Evolutionary conservation across 2,888 invertebrate genomes (phyloP).

Genomic region (Drosophila nigricruria): DNA sequence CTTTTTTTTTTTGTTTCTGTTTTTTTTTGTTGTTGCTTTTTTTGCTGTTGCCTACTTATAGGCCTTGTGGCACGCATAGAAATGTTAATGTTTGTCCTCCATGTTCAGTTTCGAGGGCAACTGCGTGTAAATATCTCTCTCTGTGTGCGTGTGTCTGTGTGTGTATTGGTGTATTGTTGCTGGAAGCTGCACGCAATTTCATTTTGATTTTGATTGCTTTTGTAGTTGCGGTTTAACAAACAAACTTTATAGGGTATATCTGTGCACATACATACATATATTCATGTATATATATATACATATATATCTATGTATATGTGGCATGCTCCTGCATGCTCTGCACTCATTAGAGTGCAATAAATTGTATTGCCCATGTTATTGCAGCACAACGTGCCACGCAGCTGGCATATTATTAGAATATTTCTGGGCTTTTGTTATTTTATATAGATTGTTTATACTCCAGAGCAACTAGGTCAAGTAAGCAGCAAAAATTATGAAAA

Average conservation of each 20-base stretch:
- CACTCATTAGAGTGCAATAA: slow-evolving; percentile 34
- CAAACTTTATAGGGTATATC: slow-evolving; percentile 7
- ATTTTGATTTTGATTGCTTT: slow-evolving; percentile 66
- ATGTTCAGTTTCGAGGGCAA: slow-evolving; percentile 59
- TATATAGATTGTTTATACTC: not conserved
- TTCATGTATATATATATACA: slow-evolving; percentile 3
- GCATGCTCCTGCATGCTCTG: slow-evolving; percentile 21
- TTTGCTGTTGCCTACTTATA: slow-evolving; percentile 66
- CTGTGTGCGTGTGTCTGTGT: slow-evolving; percentile 2
- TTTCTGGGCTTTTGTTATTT: not conserved
- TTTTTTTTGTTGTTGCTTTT: slow-evolving; percentile 13
- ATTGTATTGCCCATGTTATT: not conserved
- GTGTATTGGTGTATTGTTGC: slow-evolving; percentile 19
- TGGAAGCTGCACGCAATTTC: slow-evolving; percentile 72
- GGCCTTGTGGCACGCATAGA: slow-evolving; percentile 72
- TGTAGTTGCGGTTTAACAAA: slow-evolving; percentile 37
- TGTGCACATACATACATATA: slow-evolving; percentile 13
- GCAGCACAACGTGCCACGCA: slow-evolving; percentile 2
- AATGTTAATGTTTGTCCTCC: slow-evolving; percentile 77
- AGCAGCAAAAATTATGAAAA: not conserved
- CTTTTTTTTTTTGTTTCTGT: slow-evolving; percentile 12
- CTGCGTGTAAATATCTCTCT: slow-evolving; percentile 26
- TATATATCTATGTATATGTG: not conserved
- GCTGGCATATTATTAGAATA: not conserved
- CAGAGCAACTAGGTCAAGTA: slow-evolving; percentile 1